A percentile compares a stretch with the other conserved stretches of the same genome.
Conservation (phyloP, 1,140 invertebrate genomes). For the Drosophila tropicalis region DNA sequence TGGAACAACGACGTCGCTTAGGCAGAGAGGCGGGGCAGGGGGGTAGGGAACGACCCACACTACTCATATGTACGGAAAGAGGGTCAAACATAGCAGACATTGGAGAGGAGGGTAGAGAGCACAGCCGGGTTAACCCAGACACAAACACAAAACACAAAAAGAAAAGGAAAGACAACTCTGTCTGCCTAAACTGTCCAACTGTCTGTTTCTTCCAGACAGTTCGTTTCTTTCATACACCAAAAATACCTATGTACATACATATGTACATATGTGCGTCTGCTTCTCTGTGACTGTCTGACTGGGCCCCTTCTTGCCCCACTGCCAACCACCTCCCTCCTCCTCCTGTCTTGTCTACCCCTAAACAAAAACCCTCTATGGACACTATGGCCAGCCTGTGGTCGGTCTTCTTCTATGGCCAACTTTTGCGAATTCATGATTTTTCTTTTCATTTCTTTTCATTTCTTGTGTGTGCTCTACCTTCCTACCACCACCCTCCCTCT, state of each 20-base stretch:
- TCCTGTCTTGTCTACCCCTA: neutral
- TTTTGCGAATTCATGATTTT: slow-evolving; percentile 36
- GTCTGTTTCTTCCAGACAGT: slow-evolving; percentile 18
- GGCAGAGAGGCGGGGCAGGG: too few species aligned
- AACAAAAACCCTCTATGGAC: neutral
- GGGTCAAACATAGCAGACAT: neutral
- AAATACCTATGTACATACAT: neutral
- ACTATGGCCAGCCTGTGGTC: neutral
- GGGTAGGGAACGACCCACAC: too few species aligned
- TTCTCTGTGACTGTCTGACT: slow-evolving; percentile 19
- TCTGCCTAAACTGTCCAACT: slow-evolving; percentile 23
- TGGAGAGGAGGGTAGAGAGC: neutral
- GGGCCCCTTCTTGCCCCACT: slow-evolving; percentile 23
- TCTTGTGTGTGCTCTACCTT: slow-evolving; percentile 14
- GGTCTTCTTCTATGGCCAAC: slow-evolving; percentile 22
- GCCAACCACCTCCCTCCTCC: too few species aligned
- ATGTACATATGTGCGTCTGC: slow-evolving; percentile 25
- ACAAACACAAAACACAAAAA: slow-evolving; percentile 51
- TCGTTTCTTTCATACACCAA: neutral
- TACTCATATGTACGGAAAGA: too few species aligned
- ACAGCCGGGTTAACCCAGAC: slow-evolving; percentile 40
- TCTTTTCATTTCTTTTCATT: slow-evolving; percentile 39
- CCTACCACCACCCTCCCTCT: slow-evolving; percentile 1
- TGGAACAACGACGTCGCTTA: neutral
- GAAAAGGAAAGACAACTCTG: slow-evolving; percentile 48